These are phyloP conservation scores for Exaiptasia diaphana DNA, from an alignment of 64 coral and sea anemone species.

Conservation along the genomic window DNA sequence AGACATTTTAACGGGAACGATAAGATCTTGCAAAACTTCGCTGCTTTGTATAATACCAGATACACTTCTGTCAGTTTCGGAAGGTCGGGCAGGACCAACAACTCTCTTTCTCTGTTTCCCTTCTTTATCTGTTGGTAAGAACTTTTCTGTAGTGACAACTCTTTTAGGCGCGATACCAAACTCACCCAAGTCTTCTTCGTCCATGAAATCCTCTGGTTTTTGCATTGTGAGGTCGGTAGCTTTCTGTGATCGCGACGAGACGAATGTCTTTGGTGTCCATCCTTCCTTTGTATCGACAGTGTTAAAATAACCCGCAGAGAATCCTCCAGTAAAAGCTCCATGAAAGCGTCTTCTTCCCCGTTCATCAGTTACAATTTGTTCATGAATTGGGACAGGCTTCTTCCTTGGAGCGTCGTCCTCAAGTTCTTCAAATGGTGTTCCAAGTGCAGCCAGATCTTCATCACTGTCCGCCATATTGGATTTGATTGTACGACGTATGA, in stretches of 20 bases:
- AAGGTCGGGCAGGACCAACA: not conserved
- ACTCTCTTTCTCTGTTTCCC: not conserved
- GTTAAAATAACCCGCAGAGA: conserved; percentile 99
- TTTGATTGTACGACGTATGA: not conserved
- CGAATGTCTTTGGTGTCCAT: conserved; percentile 84
- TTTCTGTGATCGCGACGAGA: conserved; percentile 76
- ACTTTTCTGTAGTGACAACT: conserved; percentile 70
- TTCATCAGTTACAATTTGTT: conserved; percentile 90
- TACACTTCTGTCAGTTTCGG: not conserved
- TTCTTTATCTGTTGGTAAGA: conserved; percentile 22
- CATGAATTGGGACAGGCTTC: conserved; percentile 82
- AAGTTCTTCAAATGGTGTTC: conserved; percentile 69
- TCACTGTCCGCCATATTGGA: conserved; percentile 87
- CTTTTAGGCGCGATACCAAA: conserved; percentile 94
- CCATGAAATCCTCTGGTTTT: conserved; percentile 98
- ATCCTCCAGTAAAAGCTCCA: conserved; percentile 95
- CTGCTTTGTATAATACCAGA: not conserved
- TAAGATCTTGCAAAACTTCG: conserved; percentile 62
- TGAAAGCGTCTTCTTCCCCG: conserved; percentile 93
- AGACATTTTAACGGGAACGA: conserved; percentile 74
- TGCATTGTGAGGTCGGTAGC: conserved; percentile 23
- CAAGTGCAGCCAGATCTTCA: conserved; percentile 80
- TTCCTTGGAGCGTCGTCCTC: conserved; percentile 93
- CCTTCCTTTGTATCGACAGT: conserved; percentile 94
- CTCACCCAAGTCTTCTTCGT: conserved; percentile 91